Evolutionary conservation across 1,140 invertebrate genomes (phyloP), one percentile per base, ranked within the genome.

Genomic region (Homalodisca vitripennis): DNA sequence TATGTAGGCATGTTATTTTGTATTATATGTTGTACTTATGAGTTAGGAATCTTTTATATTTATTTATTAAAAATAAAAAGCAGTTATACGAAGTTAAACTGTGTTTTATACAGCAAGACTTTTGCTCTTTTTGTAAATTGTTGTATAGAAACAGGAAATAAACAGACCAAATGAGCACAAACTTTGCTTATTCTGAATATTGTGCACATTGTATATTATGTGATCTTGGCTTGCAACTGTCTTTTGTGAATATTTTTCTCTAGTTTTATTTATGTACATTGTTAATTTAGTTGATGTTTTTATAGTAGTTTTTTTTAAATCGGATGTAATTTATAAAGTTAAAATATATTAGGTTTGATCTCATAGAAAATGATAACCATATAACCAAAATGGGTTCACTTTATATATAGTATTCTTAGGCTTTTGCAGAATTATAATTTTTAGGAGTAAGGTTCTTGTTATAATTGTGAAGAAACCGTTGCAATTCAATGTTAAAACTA

Each of bases 271-370:
- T 51, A 22, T 51, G 22, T 22, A 51, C 22, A 20, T 3, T 41
- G 6, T 10, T 51, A 12, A 51, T 51, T 14, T 51, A 51, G 22
- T 14, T 51, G 17, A n/a, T 20, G 22, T 51, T 51, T 51, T 51
- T 51, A 51, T 51, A 51, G 48, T 51, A 14, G 22, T 51, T 51
- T 51, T 41, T 51, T 51, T n/a, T n/a, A n/a, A n/a, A 51, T 51
- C 22, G 17, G 22, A 51, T 20, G 48, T 51, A 51, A 20, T 51
- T 51, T 51, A 41, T 51, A 51, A 51, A 20, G 48, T 22, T 51
- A 20, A n/a, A 51, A 51, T 51, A 51, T 51, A 51, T 51, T 51
- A 51, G 48, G 17, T 51, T 51, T 51, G 48, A 51, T 51, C 48
- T 51, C 48, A 51, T 51, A 51, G 3, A 51, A 51, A 51, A 51